Percentiles rank a stretch among this genome's conserved stretches.
Evolutionary conservation across 1,140 invertebrate genomes (phyloP).

Genomic region (Euschistus heros): DNA sequence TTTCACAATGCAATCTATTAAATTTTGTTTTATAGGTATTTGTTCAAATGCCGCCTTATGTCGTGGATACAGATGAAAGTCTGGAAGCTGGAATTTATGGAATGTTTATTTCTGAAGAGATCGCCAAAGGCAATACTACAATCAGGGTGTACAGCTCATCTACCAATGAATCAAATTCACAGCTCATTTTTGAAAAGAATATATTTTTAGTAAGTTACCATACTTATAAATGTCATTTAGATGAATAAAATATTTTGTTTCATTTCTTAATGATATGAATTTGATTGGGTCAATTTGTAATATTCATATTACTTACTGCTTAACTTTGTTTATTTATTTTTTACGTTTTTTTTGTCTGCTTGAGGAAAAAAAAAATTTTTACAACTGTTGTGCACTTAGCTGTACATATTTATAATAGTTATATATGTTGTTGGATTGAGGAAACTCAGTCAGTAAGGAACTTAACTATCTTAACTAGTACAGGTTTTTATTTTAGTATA

Average conservation of each 20-base stretch:
- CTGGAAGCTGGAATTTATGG: slow-evolving; percentile 33
- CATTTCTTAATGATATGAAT: neutral
- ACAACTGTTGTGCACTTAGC: too few relatives aligned
- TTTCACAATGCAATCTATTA: slow-evolving; percentile 5
- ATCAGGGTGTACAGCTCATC: slow-evolving; percentile 22
- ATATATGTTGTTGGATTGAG: too few relatives aligned
- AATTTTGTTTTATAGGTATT: slow-evolving; percentile 28
- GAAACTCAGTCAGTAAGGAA: too few relatives aligned
- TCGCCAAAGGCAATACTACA: slow-evolving; percentile 35
- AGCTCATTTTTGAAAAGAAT: slow-evolving; percentile 2
- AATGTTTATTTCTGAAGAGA: slow-evolving; percentile 34
- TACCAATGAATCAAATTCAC: neutral
- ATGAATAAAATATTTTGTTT: too few relatives aligned
- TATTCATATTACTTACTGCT: too few relatives aligned
- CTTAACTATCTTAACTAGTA: too few relatives aligned
- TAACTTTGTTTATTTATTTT: too few relatives aligned
- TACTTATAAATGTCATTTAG: neutral
- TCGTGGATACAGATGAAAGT: slow-evolving; percentile 34
- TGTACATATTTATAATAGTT: too few relatives aligned
- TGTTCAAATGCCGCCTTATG: slow-evolving; percentile 33
- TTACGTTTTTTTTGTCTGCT: too few relatives aligned
- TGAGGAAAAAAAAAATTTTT: too few relatives aligned
- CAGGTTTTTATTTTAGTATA: too few relatives aligned
- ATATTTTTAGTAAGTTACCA: slow-evolving; percentile 10
- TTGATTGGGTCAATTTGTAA: neutral